These are phyloP conservation scores for Telmatherina bonti DNA, from an alignment of 2,797 vertebrate genomes.

Conservation along the genomic window DNA sequence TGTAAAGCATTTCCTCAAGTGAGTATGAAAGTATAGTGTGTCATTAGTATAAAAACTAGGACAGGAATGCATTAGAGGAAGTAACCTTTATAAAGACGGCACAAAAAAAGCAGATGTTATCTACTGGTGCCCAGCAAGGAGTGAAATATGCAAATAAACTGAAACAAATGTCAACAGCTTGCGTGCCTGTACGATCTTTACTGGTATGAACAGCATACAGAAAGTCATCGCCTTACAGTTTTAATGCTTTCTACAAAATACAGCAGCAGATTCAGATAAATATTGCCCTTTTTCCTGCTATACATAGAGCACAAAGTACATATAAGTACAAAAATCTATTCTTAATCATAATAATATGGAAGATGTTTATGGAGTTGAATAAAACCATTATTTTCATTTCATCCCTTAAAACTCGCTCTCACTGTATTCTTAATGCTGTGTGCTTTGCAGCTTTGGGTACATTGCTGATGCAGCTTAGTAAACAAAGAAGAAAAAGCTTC, in stretches of 20 bases:
- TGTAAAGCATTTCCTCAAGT: constrained; percentile 1
- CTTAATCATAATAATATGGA: background rate
- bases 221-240: background rate
- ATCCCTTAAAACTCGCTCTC: background rate
- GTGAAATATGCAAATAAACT: constrained; percentile 22
- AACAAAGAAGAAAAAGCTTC: background rate
- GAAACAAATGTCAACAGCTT: background rate
- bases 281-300: background rate
- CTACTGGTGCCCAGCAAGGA: constrained; percentile 1
- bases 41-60: constrained; percentile 1
- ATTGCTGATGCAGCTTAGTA: background rate
- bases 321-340: background rate
- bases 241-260: background rate
- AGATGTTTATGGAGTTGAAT: background rate
- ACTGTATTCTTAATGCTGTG: no score
- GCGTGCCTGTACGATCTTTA: background rate
- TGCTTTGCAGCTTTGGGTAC: no score
- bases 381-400: background rate
- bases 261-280: background rate
- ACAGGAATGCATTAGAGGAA: constrained; percentile 38
- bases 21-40: background rate
- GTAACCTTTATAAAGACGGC: constrained; percentile 4
- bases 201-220: background rate
- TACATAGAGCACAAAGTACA: background rate
- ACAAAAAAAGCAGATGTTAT: background rate